Evolutionary conservation across 2,113 vertebrate genomes (phyloP), one percentile per base, ranked within the genome.

Genomic region (Lates calcarifer): DNA sequence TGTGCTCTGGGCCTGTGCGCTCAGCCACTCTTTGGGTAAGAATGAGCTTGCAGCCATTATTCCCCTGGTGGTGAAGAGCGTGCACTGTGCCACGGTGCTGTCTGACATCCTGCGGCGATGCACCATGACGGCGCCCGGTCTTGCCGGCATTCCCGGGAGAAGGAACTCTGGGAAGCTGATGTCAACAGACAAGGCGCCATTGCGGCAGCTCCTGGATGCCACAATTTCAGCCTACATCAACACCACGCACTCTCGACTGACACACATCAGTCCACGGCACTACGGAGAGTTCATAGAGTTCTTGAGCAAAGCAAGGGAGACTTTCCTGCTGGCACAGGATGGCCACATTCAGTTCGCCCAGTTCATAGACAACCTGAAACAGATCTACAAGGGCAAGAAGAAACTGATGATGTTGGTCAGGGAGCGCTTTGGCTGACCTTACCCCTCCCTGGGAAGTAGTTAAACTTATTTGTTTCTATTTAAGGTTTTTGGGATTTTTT

Each of bases 371-470:
- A 99, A 99, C 96, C 97, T 99, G 88, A 99, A 99, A 93, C 98
- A 99, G 94, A 99, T 98, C 94, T 99, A 99, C 93, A 99, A 99
- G 95, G 98, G 98, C 95, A 99, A 99, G 95, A 99, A 99, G 95
- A 99, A 99, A 94, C 96, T 99, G 84, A 99, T 99, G 98, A 95
- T 99, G 96, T 91, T 99, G 92, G 97, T 99, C 75, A 94, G 98
- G 70, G 98, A 99, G 85, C 96, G 97, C 79, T 99, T 99, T 69
- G 98, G 98, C 89, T 99, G 96, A 99, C 90, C 85, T 57, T 18
- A 28, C 94, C 83, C 45, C 69, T 28, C 81, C 78, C 66, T 77
- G 79, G 85, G 84, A 84, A 88, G 73, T 74, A 87, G 84, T 87
- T 83, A 28, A 58, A 87, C 39, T 77, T 82, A 78, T 87, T 84